Evolutionary conservation across 2,113 vertebrate genomes (phyloP), one percentile per base, ranked within the genome.

Genomic region (Barbus barbus): DNA sequence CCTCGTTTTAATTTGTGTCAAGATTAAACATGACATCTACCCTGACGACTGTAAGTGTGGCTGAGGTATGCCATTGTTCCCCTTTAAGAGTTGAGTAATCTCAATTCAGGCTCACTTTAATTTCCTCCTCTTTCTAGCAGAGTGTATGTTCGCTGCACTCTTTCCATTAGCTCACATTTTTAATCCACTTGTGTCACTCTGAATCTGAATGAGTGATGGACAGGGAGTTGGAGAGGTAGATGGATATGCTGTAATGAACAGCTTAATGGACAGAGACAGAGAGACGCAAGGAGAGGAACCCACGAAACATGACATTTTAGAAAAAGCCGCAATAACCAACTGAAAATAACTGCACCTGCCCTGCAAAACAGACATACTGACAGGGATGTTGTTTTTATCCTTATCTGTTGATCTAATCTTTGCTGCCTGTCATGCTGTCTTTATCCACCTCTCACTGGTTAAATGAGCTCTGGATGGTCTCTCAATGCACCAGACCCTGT

Each of bases 141-240:
- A 51, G 76, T 24, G 53, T 58, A 53, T 26, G 33, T 31, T 78
- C 16, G 20, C 22, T 20, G 16, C 83, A 20, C 36, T 61, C 78
- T 38, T 72, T 90, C 91, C 90, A 94, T 92, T 91, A 90, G 85
- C 83, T 60, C 90, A 87, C 90, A 93, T 91, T 90, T 89, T 91
- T 91, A 85, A 92, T 92, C 88, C 14, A 78, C 87, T 89, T 86
- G 89, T 89, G 92, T 90, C 89, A 82, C 75, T 67, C 71, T 9
- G 81, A 87, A 85, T 81, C 73, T 53, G 38, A 84, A 75, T 76
- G 60, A 87, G 44, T 76, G 88, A 88, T 83, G 75, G 85, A 87
- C 86, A 44, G 75, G 36, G 69, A 75, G 9, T 56, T 38, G 44
- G 31, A 60, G 76, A 26, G 24, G 71, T 26, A 63, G 38, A 69